phyloP scores from a whole-genome alignment of 2,888 invertebrate genomes.

The Epinotia nisella region DNA sequence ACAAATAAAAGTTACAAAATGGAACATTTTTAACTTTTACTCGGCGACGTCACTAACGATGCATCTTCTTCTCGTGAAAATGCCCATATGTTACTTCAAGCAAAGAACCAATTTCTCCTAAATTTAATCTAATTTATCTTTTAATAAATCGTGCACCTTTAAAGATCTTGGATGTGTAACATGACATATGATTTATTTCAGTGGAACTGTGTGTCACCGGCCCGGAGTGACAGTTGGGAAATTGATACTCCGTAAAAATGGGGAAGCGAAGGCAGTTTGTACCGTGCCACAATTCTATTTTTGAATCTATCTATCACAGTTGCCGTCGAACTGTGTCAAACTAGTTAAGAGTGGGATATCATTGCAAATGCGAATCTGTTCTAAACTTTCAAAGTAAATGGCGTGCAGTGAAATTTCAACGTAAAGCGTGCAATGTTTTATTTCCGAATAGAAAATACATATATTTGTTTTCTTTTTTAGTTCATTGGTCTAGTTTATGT shows the following conservation, averaged over 20 bases:
- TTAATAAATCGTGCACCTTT: not conserved
- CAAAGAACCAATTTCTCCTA: too few relatives aligned
- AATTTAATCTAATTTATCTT: not conserved
- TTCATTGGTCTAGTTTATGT: not conserved
- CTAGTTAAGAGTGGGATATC: constrained; percentile 28
- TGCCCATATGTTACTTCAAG: too few relatives aligned
- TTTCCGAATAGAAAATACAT: not conserved
- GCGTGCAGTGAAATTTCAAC: constrained; percentile 3
- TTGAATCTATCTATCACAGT: constrained; percentile 37
- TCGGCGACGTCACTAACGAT: too few relatives aligned
- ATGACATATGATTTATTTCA: constrained; percentile 26
- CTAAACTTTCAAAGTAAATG: constrained; percentile 32
- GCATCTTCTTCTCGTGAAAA: too few relatives aligned
- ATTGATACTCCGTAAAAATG: constrained; percentile 48
- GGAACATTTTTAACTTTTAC: too few relatives aligned
- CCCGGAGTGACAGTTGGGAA: constrained; percentile 45
- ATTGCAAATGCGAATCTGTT: constrained; percentile 13
- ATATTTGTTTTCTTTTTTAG: not conserved
- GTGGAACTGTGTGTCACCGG: constrained; percentile 7
- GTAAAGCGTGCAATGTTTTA: constrained; percentile 3
- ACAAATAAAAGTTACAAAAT: too few relatives aligned
- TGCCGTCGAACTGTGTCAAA: constrained; percentile 28
- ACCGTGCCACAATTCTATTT: constrained; percentile 43
- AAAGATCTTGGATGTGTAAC: constrained; percentile 13
- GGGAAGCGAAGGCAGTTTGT: constrained; percentile 32